These are phyloP conservation scores for Leptopilina syphax DNA, from an alignment of 2,888 invertebrate genomes.

Conservation along the genomic window DNA sequence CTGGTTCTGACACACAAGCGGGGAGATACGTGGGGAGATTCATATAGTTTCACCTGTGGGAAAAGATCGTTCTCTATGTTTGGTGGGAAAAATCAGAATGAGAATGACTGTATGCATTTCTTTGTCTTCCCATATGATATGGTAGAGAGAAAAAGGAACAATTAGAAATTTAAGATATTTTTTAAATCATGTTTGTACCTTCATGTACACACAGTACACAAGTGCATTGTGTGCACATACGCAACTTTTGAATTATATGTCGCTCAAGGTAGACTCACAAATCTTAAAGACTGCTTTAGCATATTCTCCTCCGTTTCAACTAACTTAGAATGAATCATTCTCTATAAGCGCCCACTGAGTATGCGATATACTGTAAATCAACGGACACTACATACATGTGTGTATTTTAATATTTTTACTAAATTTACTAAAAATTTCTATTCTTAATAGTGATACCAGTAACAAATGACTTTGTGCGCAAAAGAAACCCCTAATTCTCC, in stretches of 20 bases:
- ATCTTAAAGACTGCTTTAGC: constrained; percentile 13
- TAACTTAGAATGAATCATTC: constrained; percentile 31
- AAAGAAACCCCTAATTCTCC: constrained; percentile 8
- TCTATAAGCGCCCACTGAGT: constrained; percentile 12
- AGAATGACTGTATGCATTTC: background rate
- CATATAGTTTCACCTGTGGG: constrained; percentile 18
- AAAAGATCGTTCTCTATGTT: constrained; percentile 1
- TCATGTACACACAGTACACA: background rate
- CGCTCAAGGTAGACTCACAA: constrained; percentile 24
- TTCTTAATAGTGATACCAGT: background rate
- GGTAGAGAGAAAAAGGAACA: background rate
- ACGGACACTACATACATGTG: background rate
- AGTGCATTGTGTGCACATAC: background rate
- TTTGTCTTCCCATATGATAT: background rate
- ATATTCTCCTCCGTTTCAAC: background rate
- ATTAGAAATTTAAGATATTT: background rate
- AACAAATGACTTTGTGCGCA: background rate
- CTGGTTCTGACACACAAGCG: background rate
- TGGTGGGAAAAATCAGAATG: constrained; percentile 15
- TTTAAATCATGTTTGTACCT: background rate
- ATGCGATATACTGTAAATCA: constrained; percentile 6
- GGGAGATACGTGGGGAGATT: constrained; percentile 20
- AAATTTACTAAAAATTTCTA: background rate
- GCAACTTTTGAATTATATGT: constrained; percentile 10
- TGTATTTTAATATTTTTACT: no score